These are phyloP conservation scores for Isurus oxyrinchus DNA, from an alignment of 2,113 vertebrate genomes.

Conservation along the genomic window DNA sequence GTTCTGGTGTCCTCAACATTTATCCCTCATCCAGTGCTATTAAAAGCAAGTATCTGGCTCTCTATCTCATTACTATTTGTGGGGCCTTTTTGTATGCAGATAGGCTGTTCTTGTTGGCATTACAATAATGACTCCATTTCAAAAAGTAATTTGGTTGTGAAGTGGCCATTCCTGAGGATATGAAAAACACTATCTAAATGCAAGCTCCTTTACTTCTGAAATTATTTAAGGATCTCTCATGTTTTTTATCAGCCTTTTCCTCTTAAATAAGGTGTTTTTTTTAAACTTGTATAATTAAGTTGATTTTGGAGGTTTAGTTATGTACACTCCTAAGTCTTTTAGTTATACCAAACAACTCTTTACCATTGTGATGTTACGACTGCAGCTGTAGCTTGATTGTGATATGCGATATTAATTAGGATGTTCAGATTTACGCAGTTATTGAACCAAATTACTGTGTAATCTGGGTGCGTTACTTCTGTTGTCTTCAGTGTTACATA, in stretches of 20 bases:
- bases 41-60: background rate
- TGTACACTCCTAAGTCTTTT: background rate
- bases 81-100: background rate
- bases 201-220: background rate
- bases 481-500: background rate
- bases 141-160: background rate
- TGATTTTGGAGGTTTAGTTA: background rate
- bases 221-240: background rate
- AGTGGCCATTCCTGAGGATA: background rate
- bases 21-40: background rate
- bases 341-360: background rate
- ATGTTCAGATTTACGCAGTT: background rate
- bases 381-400: background rate
- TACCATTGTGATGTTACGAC: too few species aligned
- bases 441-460: background rate
- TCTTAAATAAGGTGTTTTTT: background rate
- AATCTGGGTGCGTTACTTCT: background rate
- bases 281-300: background rate
- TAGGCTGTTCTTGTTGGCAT: background rate
- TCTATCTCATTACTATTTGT: background rate
- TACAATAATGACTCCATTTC: background rate
- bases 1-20: background rate
- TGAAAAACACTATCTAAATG: background rate
- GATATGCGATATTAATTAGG: background rate
- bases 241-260: background rate